These are phyloP conservation scores for Suncus etruscus DNA, from an alignment of 2,113 vertebrate species.

Conservation along the genomic window DNA sequence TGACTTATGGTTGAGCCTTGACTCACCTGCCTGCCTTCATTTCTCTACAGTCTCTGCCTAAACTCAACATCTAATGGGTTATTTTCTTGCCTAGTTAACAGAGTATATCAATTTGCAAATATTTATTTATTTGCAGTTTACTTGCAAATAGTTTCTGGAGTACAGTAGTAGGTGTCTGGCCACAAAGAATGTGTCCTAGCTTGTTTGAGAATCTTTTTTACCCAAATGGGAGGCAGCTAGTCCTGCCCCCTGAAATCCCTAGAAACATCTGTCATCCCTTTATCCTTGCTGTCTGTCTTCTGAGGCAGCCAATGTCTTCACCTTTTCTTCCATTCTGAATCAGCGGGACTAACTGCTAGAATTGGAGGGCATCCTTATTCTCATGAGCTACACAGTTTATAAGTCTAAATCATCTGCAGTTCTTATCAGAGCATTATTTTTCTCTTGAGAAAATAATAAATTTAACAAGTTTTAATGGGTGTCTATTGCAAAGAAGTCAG, in stretches of 20 bases:
- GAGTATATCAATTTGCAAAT: not conserved
- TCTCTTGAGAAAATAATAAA: not conserved
- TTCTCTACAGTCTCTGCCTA: not conserved
- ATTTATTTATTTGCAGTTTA: not conserved
- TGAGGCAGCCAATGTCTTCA: not conserved
- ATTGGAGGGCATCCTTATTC: not conserved
- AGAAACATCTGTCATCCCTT: not conserved
- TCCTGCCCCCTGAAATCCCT: not conserved
- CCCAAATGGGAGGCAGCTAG: not conserved
- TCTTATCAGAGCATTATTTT: not conserved
- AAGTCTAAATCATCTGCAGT: not conserved
- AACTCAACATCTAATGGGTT: not conserved
- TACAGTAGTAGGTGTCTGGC: not conserved
- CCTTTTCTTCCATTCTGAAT: constrained; percentile 3
- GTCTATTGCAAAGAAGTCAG: constrained; percentile 9
- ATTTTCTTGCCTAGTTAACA: not conserved
- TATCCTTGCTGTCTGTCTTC: not conserved
- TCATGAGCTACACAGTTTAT: not conserved
- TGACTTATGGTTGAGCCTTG: not conserved
- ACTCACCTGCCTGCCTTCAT: not conserved
- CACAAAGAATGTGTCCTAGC: not conserved
- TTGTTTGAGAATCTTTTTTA: not conserved
- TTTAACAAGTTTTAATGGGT: not conserved
- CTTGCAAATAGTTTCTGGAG: not conserved
- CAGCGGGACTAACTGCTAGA: not conserved